Conservation (phyloP, 2,113 vertebrate genomes). For the Toxostoma redivivum region DNA sequence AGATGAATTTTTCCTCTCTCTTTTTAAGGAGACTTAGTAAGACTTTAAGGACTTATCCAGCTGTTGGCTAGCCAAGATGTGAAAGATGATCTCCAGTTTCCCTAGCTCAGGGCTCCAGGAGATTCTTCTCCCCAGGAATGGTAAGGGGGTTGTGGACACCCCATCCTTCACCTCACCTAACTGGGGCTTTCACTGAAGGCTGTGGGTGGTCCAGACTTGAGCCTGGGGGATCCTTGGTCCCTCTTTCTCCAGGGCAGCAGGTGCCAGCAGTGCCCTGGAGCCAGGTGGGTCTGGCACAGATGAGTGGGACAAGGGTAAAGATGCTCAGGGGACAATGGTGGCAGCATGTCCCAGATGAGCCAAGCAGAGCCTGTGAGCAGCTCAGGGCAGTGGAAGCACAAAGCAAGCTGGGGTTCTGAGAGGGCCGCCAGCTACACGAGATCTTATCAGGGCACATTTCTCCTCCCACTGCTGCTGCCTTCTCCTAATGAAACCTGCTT, state of each 20-base stretch:
- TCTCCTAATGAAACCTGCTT: background rate
- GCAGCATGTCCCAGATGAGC: background rate
- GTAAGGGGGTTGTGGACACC: no score
- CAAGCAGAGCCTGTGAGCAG: background rate
- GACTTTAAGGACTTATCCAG: background rate
- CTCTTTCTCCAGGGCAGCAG: background rate
- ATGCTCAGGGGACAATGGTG: fast-evolving
- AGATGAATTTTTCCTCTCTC: background rate
- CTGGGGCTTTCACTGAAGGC: background rate
- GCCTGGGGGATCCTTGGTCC: background rate
- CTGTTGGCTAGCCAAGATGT: background rate
- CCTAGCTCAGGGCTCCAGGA: background rate
- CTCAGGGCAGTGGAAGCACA: background rate
- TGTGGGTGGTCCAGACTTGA: background rate
- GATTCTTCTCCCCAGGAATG: background rate
- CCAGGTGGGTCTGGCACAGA: background rate
- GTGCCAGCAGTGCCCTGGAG: background rate
- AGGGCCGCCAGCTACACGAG: fast-evolving
- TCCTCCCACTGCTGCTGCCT: background rate
- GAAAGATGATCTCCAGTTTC: background rate
- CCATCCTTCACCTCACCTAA: background rate
- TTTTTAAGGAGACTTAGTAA: background rate
- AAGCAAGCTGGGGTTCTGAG: background rate
- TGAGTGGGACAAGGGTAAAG: background rate
- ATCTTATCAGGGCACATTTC: background rate